Percentiles rank a stretch among this genome's conserved stretches.
Conservation (phyloP, 2,113 vertebrate genomes). For the Sorex fumeus region DNA sequence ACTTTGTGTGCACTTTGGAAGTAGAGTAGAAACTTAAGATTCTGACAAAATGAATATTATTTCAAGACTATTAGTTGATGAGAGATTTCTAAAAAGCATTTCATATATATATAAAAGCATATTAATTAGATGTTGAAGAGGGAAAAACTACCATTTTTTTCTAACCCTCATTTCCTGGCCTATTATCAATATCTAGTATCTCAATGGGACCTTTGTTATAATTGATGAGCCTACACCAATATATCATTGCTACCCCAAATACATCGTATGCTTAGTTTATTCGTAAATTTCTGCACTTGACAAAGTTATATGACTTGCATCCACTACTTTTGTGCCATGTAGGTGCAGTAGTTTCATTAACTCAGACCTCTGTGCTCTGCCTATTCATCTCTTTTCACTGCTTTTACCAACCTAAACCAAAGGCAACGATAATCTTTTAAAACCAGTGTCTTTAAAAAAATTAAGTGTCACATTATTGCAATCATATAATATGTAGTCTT, state of each 20-base stretch:
- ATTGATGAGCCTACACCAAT: background rate
- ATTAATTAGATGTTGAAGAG: background rate
- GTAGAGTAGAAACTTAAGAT: slow-evolving; percentile 79
- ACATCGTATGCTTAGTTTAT: background rate
- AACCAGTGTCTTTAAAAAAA: background rate
- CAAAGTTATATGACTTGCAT: background rate
- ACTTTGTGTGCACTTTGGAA: slow-evolving; percentile 78
- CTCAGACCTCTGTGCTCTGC: background rate
- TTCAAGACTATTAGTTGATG: slow-evolving; percentile 66
- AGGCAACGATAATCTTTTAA: background rate
- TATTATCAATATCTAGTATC: background rate
- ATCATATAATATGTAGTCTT: background rate
- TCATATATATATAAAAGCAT: background rate
- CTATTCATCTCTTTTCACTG: background rate
- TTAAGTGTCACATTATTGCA: slow-evolving; percentile 29
- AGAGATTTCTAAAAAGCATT: background rate
- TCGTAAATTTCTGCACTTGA: background rate
- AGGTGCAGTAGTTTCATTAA: background rate
- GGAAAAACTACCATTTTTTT: background rate
- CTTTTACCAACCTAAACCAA: background rate
- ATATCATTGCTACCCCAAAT: background rate
- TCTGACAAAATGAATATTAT: slow-evolving; percentile 79
- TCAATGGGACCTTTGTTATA: background rate
- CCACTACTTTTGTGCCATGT: background rate
- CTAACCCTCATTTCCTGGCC: background rate